phyloP scores from a whole-genome alignment of 2,113 vertebrate genomes.

The Telmatochromis brichardi region DNA sequence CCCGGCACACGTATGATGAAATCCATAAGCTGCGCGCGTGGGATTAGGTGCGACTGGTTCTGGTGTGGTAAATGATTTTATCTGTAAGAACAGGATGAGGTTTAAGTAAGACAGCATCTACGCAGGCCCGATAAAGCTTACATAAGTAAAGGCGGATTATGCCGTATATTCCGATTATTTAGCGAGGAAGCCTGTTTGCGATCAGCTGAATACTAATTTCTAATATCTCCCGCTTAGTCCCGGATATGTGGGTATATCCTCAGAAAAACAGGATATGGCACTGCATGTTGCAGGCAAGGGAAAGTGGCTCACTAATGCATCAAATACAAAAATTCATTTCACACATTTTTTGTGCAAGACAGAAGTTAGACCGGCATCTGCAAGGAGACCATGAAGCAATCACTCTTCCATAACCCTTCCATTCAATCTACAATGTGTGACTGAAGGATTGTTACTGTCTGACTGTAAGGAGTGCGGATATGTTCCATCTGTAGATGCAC shows the following conservation, averaged over 20 bases:
- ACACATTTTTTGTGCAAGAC: neutral
- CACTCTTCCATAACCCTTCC: neutral
- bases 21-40: conserved; percentile 44
- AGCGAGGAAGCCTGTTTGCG: conserved; percentile 26
- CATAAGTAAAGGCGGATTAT: conserved; percentile 49
- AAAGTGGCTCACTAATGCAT: neutral
- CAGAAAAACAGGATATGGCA: neutral
- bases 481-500: conserved; percentile 49
- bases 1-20: conserved; percentile 48
- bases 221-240: conserved; percentile 25
- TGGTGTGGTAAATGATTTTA: conserved; percentile 58
- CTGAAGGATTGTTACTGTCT: conserved; percentile 37
- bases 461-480: conserved; percentile 18
- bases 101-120: conserved; percentile 49
- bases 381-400: neutral
- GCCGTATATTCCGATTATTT: conserved; percentile 35
- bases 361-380: neutral
- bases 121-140: conserved; percentile 32
- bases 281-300: neutral
- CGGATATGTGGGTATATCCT: conserved; percentile 3
- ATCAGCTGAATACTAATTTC: conserved; percentile 46
- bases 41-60: conserved; percentile 52
- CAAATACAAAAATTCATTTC: neutral
- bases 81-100: conserved; percentile 51
- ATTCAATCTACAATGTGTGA: neutral